phyloP scores from a whole-genome alignment of 2,888 invertebrate genomes.

The Blastobasis lacticolella region DNA sequence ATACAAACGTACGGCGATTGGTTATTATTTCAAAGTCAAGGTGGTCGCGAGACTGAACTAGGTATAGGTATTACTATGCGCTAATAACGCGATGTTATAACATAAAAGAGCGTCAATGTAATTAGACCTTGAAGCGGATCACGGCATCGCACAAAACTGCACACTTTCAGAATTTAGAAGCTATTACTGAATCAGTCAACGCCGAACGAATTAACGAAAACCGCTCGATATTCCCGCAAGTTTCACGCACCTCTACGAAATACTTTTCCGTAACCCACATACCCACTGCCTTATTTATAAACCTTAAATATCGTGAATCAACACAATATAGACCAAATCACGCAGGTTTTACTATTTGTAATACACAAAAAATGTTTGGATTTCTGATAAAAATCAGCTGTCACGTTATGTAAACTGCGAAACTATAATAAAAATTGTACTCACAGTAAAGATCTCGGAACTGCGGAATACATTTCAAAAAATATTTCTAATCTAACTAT shows the following conservation, averaged over 20 bases:
- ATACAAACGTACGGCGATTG: too few relatives aligned
- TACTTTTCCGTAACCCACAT: not conserved
- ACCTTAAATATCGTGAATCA: too few relatives aligned
- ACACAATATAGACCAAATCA: not conserved
- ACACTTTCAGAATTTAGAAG: not conserved
- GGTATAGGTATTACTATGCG: too few relatives aligned
- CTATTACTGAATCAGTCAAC: not conserved
- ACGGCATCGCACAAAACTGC: not conserved
- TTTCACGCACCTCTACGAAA: not conserved
- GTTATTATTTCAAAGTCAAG: too few relatives aligned
- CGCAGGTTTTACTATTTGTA: not conserved
- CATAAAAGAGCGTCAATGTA: not conserved
- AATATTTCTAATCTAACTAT: conserved; percentile 42
- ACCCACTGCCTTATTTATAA: too few relatives aligned
- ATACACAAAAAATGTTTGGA: conserved; percentile 30
- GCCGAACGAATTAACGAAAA: not conserved
- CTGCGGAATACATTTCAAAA: conserved; percentile 64
- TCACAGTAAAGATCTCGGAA: conserved; percentile 64
- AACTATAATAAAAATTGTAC: conserved; percentile 56
- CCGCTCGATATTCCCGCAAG: conserved; percentile 5
- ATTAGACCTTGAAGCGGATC: conserved; percentile 2
- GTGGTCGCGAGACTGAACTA: too few relatives aligned
- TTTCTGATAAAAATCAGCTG: conserved; percentile 57
- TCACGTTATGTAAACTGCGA: conserved; percentile 70
- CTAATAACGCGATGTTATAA: too few relatives aligned